Conservation (phyloP, 2,113 vertebrate species). For the Toxostoma redivivum region DNA sequence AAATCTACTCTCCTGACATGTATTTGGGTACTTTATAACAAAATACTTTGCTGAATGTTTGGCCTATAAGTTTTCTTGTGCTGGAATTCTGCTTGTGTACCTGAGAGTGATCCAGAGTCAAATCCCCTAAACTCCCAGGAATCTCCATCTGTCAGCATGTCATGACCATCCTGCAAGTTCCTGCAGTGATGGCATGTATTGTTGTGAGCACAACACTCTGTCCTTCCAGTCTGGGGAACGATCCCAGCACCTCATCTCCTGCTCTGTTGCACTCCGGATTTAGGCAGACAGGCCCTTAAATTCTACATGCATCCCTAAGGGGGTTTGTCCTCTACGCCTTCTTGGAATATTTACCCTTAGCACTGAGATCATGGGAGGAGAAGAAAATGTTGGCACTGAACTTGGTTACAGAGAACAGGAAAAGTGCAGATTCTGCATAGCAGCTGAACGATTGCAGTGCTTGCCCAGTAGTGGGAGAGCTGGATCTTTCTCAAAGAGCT, state of each 20-base stretch:
- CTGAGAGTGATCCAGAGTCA: neutral
- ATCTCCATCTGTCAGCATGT: neutral
- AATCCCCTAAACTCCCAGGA: neutral
- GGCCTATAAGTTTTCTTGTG: neutral
- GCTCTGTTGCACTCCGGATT: neutral
- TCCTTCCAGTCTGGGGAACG: rapidly evolving
- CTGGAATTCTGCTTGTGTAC: neutral
- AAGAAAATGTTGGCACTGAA: neutral
- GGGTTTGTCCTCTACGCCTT: rapidly evolving
- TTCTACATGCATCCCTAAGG: neutral
- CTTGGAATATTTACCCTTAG: neutral
- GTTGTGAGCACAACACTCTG: neutral
- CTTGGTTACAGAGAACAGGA: neutral
- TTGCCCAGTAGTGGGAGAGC: neutral
- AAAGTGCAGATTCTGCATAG: neutral
- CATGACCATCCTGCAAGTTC: neutral
- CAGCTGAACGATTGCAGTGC: neutral
- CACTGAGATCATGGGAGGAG: neutral
- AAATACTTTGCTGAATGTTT: neutral
- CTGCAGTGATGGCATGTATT: no score
- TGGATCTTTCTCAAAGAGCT: neutral
- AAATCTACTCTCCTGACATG: neutral
- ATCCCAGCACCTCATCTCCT: rapidly evolving
- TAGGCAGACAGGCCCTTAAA: neutral
- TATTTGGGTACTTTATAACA: neutral